These are phyloP conservation scores for Anoplophora glabripennis DNA, from an alignment of 1,140 invertebrate species.

Conservation along the genomic window DNA sequence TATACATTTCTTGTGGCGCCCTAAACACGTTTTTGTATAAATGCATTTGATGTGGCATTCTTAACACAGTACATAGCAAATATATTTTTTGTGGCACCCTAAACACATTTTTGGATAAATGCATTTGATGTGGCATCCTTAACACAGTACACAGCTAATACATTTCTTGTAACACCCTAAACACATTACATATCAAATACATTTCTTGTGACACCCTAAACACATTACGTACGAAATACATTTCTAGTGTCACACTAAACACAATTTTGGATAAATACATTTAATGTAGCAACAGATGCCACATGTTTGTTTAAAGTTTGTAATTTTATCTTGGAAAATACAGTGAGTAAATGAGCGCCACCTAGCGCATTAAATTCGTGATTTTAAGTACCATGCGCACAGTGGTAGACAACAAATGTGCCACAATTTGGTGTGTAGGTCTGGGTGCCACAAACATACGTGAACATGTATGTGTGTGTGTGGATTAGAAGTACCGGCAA, in stretches of 20 bases:
- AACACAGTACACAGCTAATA: conserved; percentile 3
- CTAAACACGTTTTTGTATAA: no score
- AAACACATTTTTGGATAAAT: not conserved
- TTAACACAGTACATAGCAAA: conserved; percentile 3
- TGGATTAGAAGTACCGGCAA: no score
- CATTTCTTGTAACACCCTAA: not conserved
- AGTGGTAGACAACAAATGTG: not conserved
- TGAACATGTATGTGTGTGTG: not conserved
- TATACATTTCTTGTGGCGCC: no score
- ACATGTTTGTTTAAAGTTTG: not conserved
- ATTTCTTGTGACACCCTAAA: not conserved
- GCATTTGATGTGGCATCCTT: not conserved
- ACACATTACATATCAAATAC: not conserved
- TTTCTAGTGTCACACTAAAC: not conserved
- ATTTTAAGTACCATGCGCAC: not conserved
- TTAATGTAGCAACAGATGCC: conserved; percentile 1
- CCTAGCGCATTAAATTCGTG: not conserved
- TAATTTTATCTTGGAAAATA: not conserved
- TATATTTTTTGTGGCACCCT: not conserved
- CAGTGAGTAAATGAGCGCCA: not conserved
- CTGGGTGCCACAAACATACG: not conserved
- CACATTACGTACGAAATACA: not conserved
- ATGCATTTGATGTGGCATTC: conserved; percentile 1
- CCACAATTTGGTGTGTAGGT: conserved; percentile 1
- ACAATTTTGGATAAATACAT: not conserved